Evolutionary conservation across 2,888 invertebrate species (phyloP), one percentile per base, ranked within the genome.

Genomic region (Tineola bisselliella): DNA sequence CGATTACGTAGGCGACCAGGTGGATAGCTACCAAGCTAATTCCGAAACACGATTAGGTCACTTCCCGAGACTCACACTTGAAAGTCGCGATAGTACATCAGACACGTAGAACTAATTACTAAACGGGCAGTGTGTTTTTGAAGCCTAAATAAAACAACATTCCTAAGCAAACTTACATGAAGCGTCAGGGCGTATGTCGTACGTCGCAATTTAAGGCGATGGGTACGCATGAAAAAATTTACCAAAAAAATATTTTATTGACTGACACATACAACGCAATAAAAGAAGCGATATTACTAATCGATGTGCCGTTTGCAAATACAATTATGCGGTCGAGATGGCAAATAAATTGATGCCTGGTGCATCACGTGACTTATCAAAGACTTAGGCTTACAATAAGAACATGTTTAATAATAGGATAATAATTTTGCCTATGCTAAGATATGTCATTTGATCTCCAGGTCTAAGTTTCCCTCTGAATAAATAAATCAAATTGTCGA

Each of bases 121-220:
- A 38, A 6, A 38, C 38, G 48, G 48, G 17, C 48, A n/a, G 15
- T 48, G 15, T 48, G 48, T n/a, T 15, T 48, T 48, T 13, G 10
- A 38, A 48, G 48, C 48, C 65, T 48, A 48, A 75, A 63, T 67
- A 66, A 66, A 71, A 68, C 67, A 67, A 63, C 67, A 70, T 68
- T 71, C 67, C 66, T 65, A 76, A 81, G 79, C 81, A 69, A 71
- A 87, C 87, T 87, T 87, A 87, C 87, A 84, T 80, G 77, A 82
- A 84, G 82, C 82, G 69, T 76, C 60, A 62, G 57, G 77, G 74
- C 81, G 76, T 72, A 69, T 70, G 75, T 77, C 71, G 79, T 73
- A 72, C 74, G 77, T 78, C 78, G 79, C 76, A 61, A 57, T 69
- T 72, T 74, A 72, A 76, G 74, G 76, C 77, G 56, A 44, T 30